phyloP scores from a whole-genome alignment of 2,113 vertebrate genomes.

The Gymnocephalus cernua region DNA sequence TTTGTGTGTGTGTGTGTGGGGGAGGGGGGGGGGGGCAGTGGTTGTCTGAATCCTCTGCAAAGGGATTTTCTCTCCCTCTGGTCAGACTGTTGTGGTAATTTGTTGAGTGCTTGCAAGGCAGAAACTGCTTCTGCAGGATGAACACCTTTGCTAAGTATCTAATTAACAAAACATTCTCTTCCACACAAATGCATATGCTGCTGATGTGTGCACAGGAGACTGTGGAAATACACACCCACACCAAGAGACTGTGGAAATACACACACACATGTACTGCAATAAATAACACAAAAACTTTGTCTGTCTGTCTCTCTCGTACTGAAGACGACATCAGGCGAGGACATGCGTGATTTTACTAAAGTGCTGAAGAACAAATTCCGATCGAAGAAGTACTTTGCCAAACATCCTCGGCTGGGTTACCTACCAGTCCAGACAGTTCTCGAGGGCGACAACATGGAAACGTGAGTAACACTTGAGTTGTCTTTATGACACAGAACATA shows the following conservation, averaged over 20 bases:
- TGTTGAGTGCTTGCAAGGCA: constrained; percentile 63
- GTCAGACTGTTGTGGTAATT: constrained; percentile 60
- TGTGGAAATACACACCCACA: background rate
- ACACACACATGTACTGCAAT: background rate
- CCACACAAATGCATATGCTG: constrained; percentile 23
- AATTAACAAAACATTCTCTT: constrained; percentile 62
- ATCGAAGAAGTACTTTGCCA: constrained; percentile 98
- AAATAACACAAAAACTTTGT: background rate
- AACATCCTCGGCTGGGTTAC: constrained; percentile 96
- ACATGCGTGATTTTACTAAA: constrained; percentile 98
- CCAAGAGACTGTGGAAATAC: constrained; percentile 4
- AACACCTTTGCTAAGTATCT: constrained; percentile 63
- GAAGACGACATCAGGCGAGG: constrained; percentile 97
- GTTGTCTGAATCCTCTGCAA: constrained; percentile 51
- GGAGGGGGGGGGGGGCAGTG: too few species aligned
- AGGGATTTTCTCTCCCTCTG: constrained; percentile 48
- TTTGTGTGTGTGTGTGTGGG: background rate
- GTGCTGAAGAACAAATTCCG: constrained; percentile 99
- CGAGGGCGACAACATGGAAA: constrained; percentile 97
- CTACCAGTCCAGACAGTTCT: constrained; percentile 97
- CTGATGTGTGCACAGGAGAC: constrained; percentile 13
- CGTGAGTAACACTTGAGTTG: constrained; percentile 84
- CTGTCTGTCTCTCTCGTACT: background rate
- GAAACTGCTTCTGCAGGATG: constrained; percentile 40
- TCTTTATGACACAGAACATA: background rate